Conservation (phyloP, 2,113 vertebrate species). For the Sminthopsis crassicaudata region DNA sequence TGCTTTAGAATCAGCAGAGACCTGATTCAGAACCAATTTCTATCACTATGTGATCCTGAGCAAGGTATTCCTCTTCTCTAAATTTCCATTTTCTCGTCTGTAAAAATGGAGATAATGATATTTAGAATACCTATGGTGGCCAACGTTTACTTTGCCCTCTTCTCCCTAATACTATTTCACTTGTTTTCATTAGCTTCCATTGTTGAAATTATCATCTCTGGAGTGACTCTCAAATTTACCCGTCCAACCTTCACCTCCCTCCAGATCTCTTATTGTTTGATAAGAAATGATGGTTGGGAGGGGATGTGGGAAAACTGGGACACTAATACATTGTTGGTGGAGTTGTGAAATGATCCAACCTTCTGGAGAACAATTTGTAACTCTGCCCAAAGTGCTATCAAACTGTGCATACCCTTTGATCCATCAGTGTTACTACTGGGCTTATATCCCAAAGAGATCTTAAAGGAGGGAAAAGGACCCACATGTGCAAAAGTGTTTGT, state of each 20-base stretch:
- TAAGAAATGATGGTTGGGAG: no score
- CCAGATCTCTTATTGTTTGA: not conserved
- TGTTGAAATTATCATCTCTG: not conserved
- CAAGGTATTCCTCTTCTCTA: not conserved
- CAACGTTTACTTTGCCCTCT: not conserved
- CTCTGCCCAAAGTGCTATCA: no score
- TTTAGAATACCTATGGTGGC: not conserved
- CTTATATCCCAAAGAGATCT: no score
- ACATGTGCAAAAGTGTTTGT: no score
- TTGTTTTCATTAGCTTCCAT: not conserved
- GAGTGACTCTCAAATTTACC: not conserved
- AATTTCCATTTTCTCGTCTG: not conserved
- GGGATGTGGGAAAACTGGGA: no score
- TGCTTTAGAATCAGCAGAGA: no score
- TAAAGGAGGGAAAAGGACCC: no score
- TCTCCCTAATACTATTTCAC: not conserved
- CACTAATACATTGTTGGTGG: no score
- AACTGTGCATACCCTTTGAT: no score
- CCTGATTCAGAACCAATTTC: not conserved
- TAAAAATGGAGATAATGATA: not conserved
- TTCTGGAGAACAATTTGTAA: no score
- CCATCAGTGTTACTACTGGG: no score
- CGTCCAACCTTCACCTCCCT: not conserved
- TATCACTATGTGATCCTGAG: not conserved
- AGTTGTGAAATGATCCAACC: no score